A percentile compares a stretch with the other conserved stretches of the same genome.
These are phyloP conservation scores for Eulemur macaco DNA, from an alignment of 2,113 vertebrate genomes.

Conservation along the genomic window DNA sequence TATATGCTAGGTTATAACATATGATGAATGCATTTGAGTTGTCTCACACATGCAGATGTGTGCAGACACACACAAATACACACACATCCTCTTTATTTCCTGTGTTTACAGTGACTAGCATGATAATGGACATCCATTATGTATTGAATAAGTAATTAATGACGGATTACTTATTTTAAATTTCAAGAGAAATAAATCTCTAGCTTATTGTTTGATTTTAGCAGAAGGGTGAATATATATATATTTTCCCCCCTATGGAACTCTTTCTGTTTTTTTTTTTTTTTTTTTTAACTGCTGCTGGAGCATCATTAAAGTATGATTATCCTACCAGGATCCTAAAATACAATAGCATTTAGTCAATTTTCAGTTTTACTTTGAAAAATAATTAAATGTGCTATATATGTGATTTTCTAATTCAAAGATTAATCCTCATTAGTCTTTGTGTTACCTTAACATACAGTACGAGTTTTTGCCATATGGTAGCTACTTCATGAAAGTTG, in stretches of 20 bases:
- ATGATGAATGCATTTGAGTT: not conserved
- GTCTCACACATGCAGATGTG: not conserved
- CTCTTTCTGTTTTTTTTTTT: not conserved
- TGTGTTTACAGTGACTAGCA: not conserved
- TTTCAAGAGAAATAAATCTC: slow-evolving; percentile 7
- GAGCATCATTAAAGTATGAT: not conserved
- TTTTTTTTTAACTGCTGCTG: not conserved
- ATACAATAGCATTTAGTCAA: not conserved
- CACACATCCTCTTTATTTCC: not conserved
- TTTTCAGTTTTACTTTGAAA: not conserved
- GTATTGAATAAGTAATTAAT: not conserved
- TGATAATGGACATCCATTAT: not conserved
- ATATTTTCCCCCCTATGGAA: not conserved
- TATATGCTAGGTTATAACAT: not conserved
- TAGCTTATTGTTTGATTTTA: slow-evolving; percentile 39
- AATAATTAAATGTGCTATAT: not conserved
- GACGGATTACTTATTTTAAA: not conserved
- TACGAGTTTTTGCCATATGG: not conserved
- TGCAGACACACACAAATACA: not conserved
- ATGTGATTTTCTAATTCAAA: not conserved
- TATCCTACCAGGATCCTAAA: not conserved
- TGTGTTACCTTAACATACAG: not conserved
- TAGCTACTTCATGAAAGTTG: not conserved
- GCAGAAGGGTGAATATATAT: not conserved
- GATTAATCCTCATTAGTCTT: not conserved